phyloP scores from a whole-genome alignment of 2,113 vertebrate species.

The Dromaius novaehollandiae region DNA sequence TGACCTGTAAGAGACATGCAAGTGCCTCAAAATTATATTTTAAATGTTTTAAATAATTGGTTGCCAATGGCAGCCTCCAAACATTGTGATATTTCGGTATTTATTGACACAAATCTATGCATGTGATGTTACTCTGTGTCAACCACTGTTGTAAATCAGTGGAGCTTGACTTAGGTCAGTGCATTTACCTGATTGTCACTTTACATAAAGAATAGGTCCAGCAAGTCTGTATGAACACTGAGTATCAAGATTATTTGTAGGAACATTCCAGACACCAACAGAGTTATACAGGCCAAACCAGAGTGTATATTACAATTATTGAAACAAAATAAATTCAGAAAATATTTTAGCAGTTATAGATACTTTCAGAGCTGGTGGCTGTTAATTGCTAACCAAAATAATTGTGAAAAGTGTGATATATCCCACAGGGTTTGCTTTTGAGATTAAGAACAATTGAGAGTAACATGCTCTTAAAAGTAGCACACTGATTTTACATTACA shows the following conservation, averaged over 20 bases:
- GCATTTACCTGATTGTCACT: neutral
- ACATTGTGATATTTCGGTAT: neutral
- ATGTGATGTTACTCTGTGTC: neutral
- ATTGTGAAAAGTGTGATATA: neutral
- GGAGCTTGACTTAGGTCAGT: neutral
- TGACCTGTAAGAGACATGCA: neutral
- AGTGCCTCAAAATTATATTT: neutral
- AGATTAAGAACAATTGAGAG: neutral
- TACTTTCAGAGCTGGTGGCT: neutral
- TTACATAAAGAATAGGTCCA: neutral
- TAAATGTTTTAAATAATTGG: neutral
- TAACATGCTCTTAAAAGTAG: neutral
- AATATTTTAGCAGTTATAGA: neutral
- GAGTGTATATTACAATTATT: neutral
- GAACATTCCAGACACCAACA: neutral
- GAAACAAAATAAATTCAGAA: neutral
- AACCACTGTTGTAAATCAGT: neutral
- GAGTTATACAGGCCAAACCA: neutral
- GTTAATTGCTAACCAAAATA: neutral
- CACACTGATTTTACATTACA: neutral
- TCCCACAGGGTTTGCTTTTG: neutral
- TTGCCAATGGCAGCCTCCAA: neutral
- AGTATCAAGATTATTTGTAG: neutral
- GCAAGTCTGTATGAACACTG: neutral
- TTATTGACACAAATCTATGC: neutral